A percentile compares a stretch with the other conserved stretches of the same genome.
Evolutionary conservation across 1,140 invertebrate species (phyloP).

Genomic region (Bombyx mandarina): DNA sequence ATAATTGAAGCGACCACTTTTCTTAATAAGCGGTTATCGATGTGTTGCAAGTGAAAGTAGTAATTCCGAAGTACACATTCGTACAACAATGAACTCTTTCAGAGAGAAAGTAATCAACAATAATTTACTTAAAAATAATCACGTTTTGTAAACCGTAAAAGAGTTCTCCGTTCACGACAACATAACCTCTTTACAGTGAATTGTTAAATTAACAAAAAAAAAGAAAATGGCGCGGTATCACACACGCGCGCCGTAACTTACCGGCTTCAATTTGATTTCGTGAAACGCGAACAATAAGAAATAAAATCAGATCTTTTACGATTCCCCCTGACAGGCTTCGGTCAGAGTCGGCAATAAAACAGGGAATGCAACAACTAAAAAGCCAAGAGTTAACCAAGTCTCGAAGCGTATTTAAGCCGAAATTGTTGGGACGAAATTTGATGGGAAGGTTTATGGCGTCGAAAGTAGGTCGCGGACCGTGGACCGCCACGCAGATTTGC

Average conservation of each 20-base stretch:
- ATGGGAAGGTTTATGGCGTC: constrained; percentile 44
- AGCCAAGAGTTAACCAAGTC: constrained; percentile 35
- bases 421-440: constrained; percentile 39
- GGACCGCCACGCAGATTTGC: constrained; percentile 17
- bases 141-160: background rate
- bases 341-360: constrained; percentile 61
- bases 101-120: background rate
- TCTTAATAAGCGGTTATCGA: too few relatives aligned
- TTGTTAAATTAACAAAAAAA: constrained; percentile 24
- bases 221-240: constrained; percentile 53
- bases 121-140: background rate
- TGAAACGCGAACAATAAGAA: constrained; percentile 68
- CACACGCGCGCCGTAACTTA: constrained; percentile 37
- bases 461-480: constrained; percentile 45
- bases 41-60: too few relatives aligned
- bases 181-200: too few relatives aligned
- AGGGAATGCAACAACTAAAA: constrained; percentile 63
- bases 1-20: too few relatives aligned
- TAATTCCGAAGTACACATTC: too few relatives aligned
- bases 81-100: too few relatives aligned
- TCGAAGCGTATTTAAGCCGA: constrained; percentile 23
- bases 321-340: constrained; percentile 50
- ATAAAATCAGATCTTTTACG: constrained; percentile 68
- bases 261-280: constrained; percentile 67
- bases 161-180: background rate